Conservation (phyloP, 1,140 invertebrate species). For the Mactra quadrangularis region DNA sequence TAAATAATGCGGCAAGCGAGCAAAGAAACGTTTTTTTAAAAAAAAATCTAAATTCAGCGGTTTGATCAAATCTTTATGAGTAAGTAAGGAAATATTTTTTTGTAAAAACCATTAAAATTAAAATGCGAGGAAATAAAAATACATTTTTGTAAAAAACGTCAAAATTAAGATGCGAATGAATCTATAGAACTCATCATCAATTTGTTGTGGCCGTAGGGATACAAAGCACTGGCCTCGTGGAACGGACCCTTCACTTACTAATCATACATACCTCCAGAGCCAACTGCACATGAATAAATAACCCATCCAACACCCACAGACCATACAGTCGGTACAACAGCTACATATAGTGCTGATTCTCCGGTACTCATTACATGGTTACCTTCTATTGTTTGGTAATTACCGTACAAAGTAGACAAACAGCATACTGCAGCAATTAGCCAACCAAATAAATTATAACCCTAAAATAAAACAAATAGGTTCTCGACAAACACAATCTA, state of each 20-base stretch:
- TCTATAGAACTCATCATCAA: background rate
- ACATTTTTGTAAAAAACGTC: too few species aligned
- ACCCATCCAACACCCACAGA: conserved; percentile 81
- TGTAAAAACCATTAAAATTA: too few species aligned
- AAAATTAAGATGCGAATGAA: background rate
- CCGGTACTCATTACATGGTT: conserved; percentile 26
- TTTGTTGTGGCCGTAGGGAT: too few species aligned
- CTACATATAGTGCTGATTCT: conserved; percentile 74
- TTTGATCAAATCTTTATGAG: too few species aligned
- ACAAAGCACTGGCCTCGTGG: too few species aligned
- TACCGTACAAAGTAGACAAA: conserved; percentile 63
- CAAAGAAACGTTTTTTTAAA: too few species aligned
- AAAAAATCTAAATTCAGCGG: too few species aligned
- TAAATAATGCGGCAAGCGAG: too few species aligned
- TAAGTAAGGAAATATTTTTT: too few species aligned
- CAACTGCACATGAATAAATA: conserved; percentile 81
- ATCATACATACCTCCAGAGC: conserved; percentile 66
- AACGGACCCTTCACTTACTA: background rate
- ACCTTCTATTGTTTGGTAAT: conserved; percentile 53
- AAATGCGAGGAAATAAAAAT: background rate
- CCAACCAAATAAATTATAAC: conserved; percentile 54
- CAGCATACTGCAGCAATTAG: conserved; percentile 36
- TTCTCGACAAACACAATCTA: too few species aligned
- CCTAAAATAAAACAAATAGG: conserved; percentile 15
- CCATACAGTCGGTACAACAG: conserved; percentile 79